Base-by-base conservation (phyloP, 2,113 vertebrate species). In the Mormyrus lacerda region DNA sequence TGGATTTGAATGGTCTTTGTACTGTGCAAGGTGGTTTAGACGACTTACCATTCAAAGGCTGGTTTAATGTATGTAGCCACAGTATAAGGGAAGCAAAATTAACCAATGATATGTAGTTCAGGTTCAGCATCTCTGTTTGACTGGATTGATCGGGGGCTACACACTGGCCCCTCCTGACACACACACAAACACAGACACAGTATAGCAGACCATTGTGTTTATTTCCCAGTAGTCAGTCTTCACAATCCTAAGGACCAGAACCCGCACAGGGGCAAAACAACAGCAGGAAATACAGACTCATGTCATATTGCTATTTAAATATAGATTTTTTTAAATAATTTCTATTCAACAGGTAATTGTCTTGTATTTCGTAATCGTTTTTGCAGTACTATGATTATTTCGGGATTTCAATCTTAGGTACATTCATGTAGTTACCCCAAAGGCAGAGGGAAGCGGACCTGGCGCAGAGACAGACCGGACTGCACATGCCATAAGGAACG, bases 271-370 rank as follows among this genome's bases (percentile, higher is more conserved):
- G 91, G 88, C 88, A 35, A 84, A 90, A 93, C 92, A 90, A 91
- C 89, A 89, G 91, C 93, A 93, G 92, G 91, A 94, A 90, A 91
- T 91, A 93, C 91, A 93, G 89, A 91, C 82, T 92, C 92, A 95
- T 92, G 94, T 92, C 92, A 94, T 95, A 94, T 94, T 95, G 94
- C 95, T 93, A 92, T 94, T 93, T 94, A 94, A 92, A 93, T 91
- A 87, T 92, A 90, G 92, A 90, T 91, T 89, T 90, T 91, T 84
- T 86, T 91, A 89, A n/a, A n/a, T 86, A 73, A 84, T 91, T 89
- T 84, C 87, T 91, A 90, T 48, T 89, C 21, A 89, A 91, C 73
- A 87, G 51, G 79, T 89, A 50, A 19, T 89, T 58, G 91, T 90
- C 91, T 87, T 90, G 9, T 84, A 47, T 84, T 44, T 86, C 1